These are phyloP conservation scores for Lates japonicus DNA, from an alignment of 2,797 vertebrate genomes.

Conservation along the genomic window DNA sequence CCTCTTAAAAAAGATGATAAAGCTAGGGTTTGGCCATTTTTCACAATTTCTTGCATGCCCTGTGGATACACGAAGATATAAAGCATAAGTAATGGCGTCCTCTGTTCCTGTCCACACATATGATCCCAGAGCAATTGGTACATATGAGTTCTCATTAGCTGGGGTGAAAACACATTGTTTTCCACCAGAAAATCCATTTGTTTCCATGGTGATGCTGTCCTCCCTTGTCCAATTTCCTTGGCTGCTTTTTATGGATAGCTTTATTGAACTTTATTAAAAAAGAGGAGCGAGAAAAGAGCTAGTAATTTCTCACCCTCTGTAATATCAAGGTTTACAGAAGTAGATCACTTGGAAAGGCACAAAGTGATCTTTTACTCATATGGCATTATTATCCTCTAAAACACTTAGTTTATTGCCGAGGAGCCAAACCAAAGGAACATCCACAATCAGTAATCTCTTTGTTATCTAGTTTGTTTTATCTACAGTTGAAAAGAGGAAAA, in stretches of 20 bases:
- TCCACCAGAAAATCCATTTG: constrained; percentile 74
- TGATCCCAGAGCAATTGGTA: constrained; percentile 57
- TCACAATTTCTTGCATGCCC: constrained; percentile 27
- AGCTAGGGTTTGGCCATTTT: constrained; percentile 22
- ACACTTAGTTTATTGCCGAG: not conserved
- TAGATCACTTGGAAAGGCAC: constrained; percentile 37
- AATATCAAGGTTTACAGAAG: constrained; percentile 26
- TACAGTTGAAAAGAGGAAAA: constrained; percentile 7
- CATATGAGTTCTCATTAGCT: constrained; percentile 74
- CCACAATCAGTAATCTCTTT: constrained; percentile 20
- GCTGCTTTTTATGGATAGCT: constrained; percentile 76
- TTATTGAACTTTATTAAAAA: constrained; percentile 75
- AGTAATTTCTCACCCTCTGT: constrained; percentile 44
- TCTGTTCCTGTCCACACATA: constrained; percentile 40
- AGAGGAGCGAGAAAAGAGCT: constrained; percentile 33
- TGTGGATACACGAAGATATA: constrained; percentile 33
- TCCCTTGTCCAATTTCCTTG: constrained; percentile 71
- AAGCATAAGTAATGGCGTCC: constrained; percentile 46
- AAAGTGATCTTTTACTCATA: constrained; percentile 42
- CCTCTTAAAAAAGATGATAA: constrained; percentile 23
- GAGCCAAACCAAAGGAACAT: not conserved
- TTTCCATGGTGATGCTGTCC: constrained; percentile 72
- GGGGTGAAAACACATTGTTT: constrained; percentile 70
- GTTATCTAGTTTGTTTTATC: constrained; percentile 12
- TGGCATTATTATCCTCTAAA: constrained; percentile 38